Percentiles rank a stretch among this genome's conserved stretches.
Conservation (phyloP, 2,888 invertebrate genomes). For the Zaprionus lineosus region DNA sequence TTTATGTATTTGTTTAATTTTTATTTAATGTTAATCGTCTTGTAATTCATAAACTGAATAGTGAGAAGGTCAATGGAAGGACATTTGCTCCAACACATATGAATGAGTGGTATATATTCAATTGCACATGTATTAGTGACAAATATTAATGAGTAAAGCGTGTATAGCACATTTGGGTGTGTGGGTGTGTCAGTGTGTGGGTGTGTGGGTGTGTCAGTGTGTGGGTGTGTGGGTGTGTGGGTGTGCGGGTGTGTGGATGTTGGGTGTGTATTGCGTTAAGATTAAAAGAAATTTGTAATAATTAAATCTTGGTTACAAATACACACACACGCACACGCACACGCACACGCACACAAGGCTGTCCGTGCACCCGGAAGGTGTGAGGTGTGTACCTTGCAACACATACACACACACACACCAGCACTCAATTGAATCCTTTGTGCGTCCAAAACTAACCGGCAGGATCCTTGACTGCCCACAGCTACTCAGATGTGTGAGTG, state of each 20-base stretch:
- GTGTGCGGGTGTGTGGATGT: slow-evolving; percentile 1
- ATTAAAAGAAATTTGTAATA: slow-evolving; percentile 14
- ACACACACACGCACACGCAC: slow-evolving; percentile 1
- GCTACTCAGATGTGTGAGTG: slow-evolving; percentile 65
- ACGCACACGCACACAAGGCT: too few relatives aligned
- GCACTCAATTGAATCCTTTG: slow-evolving; percentile 50
- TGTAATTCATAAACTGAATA: slow-evolving; percentile 37
- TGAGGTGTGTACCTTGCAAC: too few relatives aligned
- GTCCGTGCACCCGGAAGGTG: too few relatives aligned
- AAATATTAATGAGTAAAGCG: slow-evolving; percentile 28
- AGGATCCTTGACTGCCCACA: slow-evolving; percentile 67
- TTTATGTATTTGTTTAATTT: slow-evolving; percentile 36
- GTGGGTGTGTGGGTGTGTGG: slow-evolving; percentile 7
- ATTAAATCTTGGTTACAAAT: neutral
- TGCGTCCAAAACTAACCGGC: slow-evolving; percentile 73
- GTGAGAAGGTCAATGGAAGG: slow-evolving; percentile 31
- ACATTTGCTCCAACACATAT: slow-evolving; percentile 28
- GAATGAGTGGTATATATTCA: slow-evolving; percentile 48
- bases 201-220: slow-evolving; percentile 4
- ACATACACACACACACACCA: slow-evolving; percentile 32
- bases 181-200: slow-evolving; percentile 5
- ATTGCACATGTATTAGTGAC: slow-evolving; percentile 41
- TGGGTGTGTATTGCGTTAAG: slow-evolving; percentile 2
- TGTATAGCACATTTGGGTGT: slow-evolving; percentile 8
- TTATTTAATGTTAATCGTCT: slow-evolving; percentile 17